phyloP scores from a whole-genome alignment of 2,888 invertebrate genomes.

The Erebia ligea region DNA sequence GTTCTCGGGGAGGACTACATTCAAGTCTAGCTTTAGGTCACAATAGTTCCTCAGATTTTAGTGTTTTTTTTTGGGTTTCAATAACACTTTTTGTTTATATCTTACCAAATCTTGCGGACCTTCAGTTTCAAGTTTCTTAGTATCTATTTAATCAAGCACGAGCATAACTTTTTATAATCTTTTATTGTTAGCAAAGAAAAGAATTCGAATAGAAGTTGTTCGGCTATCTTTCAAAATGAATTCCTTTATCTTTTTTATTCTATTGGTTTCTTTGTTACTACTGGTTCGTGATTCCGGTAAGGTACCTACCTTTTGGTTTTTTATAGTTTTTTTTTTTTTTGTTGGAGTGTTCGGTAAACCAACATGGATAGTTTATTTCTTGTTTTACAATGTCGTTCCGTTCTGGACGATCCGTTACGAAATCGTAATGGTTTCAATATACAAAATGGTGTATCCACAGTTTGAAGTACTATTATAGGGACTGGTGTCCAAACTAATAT shows the following conservation, averaged over 20 bases:
- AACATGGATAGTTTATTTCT: neutral
- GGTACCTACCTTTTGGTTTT: neutral
- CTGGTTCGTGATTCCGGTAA: conserved; percentile 10
- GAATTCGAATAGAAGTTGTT: neutral
- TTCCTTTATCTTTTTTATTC: conserved; percentile 18
- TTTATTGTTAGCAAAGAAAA: neutral
- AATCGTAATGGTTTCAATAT: neutral
- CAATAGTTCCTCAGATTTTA: neutral
- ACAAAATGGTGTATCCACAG: neutral
- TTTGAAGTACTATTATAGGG: no score
- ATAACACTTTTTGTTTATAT: neutral
- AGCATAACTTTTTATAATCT: conserved; percentile 12
- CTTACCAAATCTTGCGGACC: neutral
- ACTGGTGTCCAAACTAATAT: no score
- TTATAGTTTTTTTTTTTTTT: neutral
- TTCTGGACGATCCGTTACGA: neutral
- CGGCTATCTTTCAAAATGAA: conserved; percentile 5
- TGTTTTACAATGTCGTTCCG: neutral
- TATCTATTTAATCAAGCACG: conserved; percentile 13
- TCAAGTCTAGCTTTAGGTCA: neutral
- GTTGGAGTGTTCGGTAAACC: neutral
- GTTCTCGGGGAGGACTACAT: neutral
- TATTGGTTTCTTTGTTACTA: conserved; percentile 13
- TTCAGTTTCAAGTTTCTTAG: conserved; percentile 5
- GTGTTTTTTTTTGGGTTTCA: neutral